These are phyloP conservation scores for Dugesia japonica DNA, from an alignment of 2,888 invertebrate genomes.

Conservation along the genomic window DNA sequence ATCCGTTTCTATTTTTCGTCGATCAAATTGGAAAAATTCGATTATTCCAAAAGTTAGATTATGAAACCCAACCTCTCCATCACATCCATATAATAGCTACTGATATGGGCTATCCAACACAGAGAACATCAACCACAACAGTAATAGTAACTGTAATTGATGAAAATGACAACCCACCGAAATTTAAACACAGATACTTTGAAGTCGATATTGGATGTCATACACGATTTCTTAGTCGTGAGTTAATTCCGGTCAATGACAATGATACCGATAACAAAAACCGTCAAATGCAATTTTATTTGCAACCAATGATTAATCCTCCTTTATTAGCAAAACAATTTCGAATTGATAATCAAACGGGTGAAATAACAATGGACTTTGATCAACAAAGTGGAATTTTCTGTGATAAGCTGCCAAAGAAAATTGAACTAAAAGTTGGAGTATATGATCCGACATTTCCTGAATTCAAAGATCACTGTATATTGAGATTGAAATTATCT, in stretches of 20 bases:
- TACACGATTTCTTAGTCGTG: background rate
- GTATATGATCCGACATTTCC: background rate
- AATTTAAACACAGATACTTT: background rate
- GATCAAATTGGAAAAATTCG: background rate
- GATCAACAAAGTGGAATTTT: background rate
- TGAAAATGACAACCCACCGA: slow-evolving; percentile 1
- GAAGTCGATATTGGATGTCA: background rate
- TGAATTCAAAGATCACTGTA: background rate
- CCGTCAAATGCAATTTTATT: background rate
- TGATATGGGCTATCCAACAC: background rate
- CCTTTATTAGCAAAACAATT: background rate
- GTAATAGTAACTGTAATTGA: background rate
- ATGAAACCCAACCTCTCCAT: background rate
- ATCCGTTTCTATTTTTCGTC: background rate
- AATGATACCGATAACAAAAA: background rate
- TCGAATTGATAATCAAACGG: background rate
- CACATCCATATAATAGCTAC: background rate
- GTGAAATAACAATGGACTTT: background rate
- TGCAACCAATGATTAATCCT: background rate
- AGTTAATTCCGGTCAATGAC: background rate
- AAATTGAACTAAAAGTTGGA: background rate
- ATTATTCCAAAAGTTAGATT: background rate
- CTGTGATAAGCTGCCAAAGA: background rate
- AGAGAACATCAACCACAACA: background rate
- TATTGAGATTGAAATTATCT: background rate